Base-by-base conservation (phyloP, 2,888 invertebrate species). In the Blomia tropicalis region DNA sequence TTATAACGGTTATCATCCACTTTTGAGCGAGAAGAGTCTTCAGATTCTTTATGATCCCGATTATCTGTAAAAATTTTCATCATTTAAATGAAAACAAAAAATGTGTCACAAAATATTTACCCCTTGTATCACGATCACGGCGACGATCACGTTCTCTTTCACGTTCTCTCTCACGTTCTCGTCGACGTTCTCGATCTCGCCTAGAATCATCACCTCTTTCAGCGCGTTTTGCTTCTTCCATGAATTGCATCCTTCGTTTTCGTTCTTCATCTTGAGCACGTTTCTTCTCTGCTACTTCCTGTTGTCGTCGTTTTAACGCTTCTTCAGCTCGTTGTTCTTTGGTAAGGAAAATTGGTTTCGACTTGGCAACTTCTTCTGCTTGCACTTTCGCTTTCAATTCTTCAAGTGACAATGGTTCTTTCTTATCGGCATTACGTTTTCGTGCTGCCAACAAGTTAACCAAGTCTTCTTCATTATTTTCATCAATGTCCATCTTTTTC, bases 321-420 rank as follows among this genome's bases (percentile, higher is more conserved):
- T 91, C 81, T 0, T 83, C 84, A 0, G 84, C 88, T 70, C 98
- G 79, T 73, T 98, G 90, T 73, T 93, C 93, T 77, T 95, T 96
- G 0, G 91, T 88, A 41, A 98, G 77, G 73, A 99, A 98, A 31
- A 92, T 90, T 0, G 98, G 98, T 74, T 95, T 96, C 69, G 91
- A 88, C 59, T 87, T 80, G 1, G 88, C 91, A 70, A 86, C 87
- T 73, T 95, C 92, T 72, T 93, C 93, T 0, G 89, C 89, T 1
- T 43, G 31, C 7, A 62, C 23, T 75, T 92, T 93, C 0, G 89
- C 85, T 56, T 98, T 76, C 43, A 99, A 74, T 73, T 99, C 95
- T 73, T 98, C 98, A 62, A 99, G 76, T 4, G 96, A 96, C 19
- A 96, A 76, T 0, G 98, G 98, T 72, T 95, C 93, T 56, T 68